A percentile compares a stretch with the other conserved stretches of the same genome.
These are phyloP conservation scores for Meta bourneti DNA, from an alignment of 2,888 invertebrate genomes.

Conservation along the genomic window DNA sequence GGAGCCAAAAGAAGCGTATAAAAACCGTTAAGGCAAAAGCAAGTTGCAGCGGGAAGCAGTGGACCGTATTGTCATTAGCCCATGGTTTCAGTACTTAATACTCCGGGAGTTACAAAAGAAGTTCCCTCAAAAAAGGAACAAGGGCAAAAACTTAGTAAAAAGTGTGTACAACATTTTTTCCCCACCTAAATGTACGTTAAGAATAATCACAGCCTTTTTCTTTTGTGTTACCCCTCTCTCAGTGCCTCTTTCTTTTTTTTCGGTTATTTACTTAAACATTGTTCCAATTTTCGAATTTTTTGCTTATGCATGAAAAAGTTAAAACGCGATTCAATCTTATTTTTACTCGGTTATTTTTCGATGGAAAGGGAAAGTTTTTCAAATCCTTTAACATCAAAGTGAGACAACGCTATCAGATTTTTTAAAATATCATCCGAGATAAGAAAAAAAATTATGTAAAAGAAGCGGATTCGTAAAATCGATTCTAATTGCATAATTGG, in stretches of 20 bases:
- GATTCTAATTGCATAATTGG: slow-evolving; percentile 41
- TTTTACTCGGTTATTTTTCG: slow-evolving; percentile 13
- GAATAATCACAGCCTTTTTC: slow-evolving; percentile 43
- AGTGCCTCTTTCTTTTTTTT: slow-evolving; percentile 20
- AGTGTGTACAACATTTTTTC: slow-evolving; percentile 37
- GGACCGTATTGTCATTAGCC: slow-evolving; percentile 56
- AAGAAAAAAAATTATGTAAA: slow-evolving; percentile 9
- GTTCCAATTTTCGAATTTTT: slow-evolving; percentile 28
- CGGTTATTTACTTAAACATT: slow-evolving; percentile 53
- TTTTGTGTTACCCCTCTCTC: slow-evolving; percentile 18
- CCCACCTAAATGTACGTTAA: slow-evolving; percentile 23
- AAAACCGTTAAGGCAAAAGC: slow-evolving; percentile 24
- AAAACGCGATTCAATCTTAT: slow-evolving; percentile 22
- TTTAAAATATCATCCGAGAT: slow-evolving; percentile 8
- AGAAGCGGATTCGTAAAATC: background rate
- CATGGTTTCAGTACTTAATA: slow-evolving; percentile 60
- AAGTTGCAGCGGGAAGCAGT: slow-evolving; percentile 39
- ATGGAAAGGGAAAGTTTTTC: background rate
- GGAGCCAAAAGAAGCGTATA: slow-evolving; percentile 23
- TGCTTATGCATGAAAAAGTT: slow-evolving; percentile 44
- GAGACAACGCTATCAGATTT: slow-evolving; percentile 1
- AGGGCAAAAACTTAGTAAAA: slow-evolving; percentile 18
- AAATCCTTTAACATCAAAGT: slow-evolving; percentile 3
- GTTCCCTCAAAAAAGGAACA: slow-evolving; percentile 14
- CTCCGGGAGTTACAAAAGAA: slow-evolving; percentile 46